Base-by-base conservation (phyloP, 2,113 vertebrate species). In the Ictalurus furcatus region DNA sequence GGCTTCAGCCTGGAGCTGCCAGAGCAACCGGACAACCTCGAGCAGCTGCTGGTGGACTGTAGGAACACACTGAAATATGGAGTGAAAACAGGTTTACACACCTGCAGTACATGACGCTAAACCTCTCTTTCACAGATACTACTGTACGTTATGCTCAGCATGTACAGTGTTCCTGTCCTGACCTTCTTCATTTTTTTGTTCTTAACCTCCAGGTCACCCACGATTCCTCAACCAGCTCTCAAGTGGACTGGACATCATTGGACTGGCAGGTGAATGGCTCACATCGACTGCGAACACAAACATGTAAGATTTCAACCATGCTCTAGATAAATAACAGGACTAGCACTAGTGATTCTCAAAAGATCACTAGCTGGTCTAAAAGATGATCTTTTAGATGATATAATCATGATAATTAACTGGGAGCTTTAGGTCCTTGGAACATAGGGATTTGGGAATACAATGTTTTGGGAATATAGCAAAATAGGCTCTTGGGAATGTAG, bases 151-250 rank as follows among this genome's bases (percentile, higher is more conserved):
- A 0, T 8, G 8, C 8, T 81, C n/a, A 34, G n/a, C 0, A 30
- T 1, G 3, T 54, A 6, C 16, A 17, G 80, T 12, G 34, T 9
- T 67, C 83, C 17, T n/a, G 37, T 65, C n/a, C 56, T 79, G 48
- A 74, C 17, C 25, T 86, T 56, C 86, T 0, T 34, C 34, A 34
- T 34, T 84, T 74, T 58, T 86, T 2, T 85, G 4, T 89, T 0
- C 69, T 89, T 56, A 61, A 76, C 52, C 65, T 23, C 1, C 89
- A 96, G 94, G 93, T 30, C 92, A 96, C 74, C 94, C 93, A 79
- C 23, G 82, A 6, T 95, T 94, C 89, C 96, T 97, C 59, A 96
- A 91, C 85, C 93, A 96, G 88, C 91, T 97, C 58, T 96, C 93
- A 19, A 92, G 93, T 85, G 93, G 94, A 52, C 92, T 97, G 90